Evolutionary conservation across 2,888 invertebrate species (phyloP), one percentile per base, ranked within the genome.

Genomic region (Zygaena filipendulae): DNA sequence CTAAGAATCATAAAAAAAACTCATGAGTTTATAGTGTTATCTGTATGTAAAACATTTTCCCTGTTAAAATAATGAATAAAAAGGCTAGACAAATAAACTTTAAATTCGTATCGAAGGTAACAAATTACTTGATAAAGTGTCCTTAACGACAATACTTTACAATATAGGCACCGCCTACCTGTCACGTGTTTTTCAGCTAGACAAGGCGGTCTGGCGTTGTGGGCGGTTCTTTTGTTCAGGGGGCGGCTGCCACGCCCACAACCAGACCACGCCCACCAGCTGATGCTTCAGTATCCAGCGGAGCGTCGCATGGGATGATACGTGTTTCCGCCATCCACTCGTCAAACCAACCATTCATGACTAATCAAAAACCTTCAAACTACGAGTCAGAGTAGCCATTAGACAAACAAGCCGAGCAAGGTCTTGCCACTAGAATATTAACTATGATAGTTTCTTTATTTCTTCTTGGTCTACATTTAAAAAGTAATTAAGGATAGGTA

Each of bases 41-140:
- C n/a, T n/a, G n/a, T n/a, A n/a, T n/a, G n/a, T n/a, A n/a, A n/a
- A n/a, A n/a, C n/a, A n/a, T n/a, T n/a, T n/a, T n/a, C n/a, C n/a
- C n/a, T n/a, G n/a, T n/a, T n/a, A n/a, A n/a, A n/a, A n/a, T n/a
- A n/a, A n/a, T n/a, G n/a, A n/a, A n/a, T n/a, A 39, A 21, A 33
- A 24, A 25, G 25, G 16, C 30, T 29, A 42, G 35, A 32, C 40
- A 32, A 57, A 69, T 64, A 69, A 54, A 70, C 66, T 68, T 63
- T 55, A 64, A 59, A 68, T 62, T 60, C 59, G 52, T 48, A 63
- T 72, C 54, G 68, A 67, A 59, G 58, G 58, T 61, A 67, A 75
- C 77, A 74, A 77, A 75, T 75, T 71, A 74, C 69, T 74, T 74
- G 72, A 67, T 70, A 72, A 74, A 77, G 67, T 74, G 58, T 75